Conservation (phyloP, 2,113 vertebrate species). For the Otolemur garnettii region DNA sequence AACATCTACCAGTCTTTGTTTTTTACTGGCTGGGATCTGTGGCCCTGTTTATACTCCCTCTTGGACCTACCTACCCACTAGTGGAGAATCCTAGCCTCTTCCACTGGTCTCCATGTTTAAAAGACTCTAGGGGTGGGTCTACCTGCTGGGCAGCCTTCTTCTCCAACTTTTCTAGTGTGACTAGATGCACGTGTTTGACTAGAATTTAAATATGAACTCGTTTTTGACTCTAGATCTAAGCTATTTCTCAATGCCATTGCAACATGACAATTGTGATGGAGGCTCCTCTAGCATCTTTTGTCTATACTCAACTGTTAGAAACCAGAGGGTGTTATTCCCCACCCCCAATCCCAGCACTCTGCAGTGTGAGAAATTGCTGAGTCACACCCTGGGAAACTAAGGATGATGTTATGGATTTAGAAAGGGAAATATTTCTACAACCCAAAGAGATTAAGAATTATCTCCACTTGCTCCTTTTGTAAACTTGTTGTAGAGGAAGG, state of each 20-base stretch:
- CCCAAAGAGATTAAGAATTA: slow-evolving; percentile 13
- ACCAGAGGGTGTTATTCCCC: not conserved
- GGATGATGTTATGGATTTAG: not conserved
- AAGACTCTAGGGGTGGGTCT: not conserved
- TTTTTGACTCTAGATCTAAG: not conserved
- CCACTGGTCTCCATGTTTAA: not conserved
- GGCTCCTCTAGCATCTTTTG: not conserved
- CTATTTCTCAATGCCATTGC: not conserved
- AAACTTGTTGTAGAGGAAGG: not conserved
- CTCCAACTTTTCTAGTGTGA: not conserved
- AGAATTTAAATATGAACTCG: not conserved
- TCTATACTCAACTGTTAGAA: not conserved
- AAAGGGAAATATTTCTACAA: slow-evolving; percentile 13
- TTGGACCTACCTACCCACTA: not conserved
- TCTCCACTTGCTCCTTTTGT: slow-evolving; percentile 9
- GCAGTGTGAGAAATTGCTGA: not conserved
- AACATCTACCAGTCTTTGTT: rapidly evolving
- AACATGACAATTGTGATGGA: not conserved
- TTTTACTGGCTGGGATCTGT: not conserved
- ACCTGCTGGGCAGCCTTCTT: not conserved
- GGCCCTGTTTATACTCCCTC: not conserved
- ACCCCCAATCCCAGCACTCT: not conserved
- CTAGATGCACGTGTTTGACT: not conserved
- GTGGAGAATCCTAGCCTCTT: not conserved
- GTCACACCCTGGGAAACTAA: not conserved